Base-by-base conservation (phyloP, 64 coral and sea anemone species). In the Acropora yongei region DNA sequence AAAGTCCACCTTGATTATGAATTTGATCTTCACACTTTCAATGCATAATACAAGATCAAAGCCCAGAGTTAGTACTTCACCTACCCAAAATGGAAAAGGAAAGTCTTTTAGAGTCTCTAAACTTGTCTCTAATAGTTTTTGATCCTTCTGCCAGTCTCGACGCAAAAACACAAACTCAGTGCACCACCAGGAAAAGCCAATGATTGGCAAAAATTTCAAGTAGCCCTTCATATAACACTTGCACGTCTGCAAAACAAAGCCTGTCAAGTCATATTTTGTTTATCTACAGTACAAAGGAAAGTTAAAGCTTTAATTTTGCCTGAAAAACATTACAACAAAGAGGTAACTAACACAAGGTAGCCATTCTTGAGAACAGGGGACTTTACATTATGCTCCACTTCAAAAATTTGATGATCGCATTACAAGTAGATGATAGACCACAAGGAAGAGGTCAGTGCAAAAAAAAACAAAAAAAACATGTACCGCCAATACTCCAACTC, bases 221-320 rank as follows among this genome's bases (percentile, higher is more conserved):
- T 96, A 96, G 11, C 91, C 84, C 67, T 99, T 99, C 94, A 99
- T 94, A 75, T 93, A 99, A 81, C 91, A 94, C 41, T 99, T 99
- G 3, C 88, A 86, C 18, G 91, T 71, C 97, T 99, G n/a, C 82
- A 30, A 49, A 75, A 57, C 73, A 57, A 3, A 66, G 57, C 71
- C 20, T 75, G 41, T 20, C 19, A 71, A 71, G 68, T 71, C 68
- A 76, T 30, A 30, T 76, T 76, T 76, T 41, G n/a, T 88, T 5
- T 44, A 42, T 49, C 13, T 40, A 74, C 51, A 55, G 51, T 55
- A 55, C 5, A 55, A 10, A 55, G 10, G 51, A 55, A 55, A 55
- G 30, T 30, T 30, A 30, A 30, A 30, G 30, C 30, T 30, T 30
- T 30, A 30, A 30, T 30, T 30, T 30, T 30, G 30, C 30, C 30